Conservation (phyloP, 30 jellyfish, hydroid and myxozoan species). For the Mastigias papua region DNA sequence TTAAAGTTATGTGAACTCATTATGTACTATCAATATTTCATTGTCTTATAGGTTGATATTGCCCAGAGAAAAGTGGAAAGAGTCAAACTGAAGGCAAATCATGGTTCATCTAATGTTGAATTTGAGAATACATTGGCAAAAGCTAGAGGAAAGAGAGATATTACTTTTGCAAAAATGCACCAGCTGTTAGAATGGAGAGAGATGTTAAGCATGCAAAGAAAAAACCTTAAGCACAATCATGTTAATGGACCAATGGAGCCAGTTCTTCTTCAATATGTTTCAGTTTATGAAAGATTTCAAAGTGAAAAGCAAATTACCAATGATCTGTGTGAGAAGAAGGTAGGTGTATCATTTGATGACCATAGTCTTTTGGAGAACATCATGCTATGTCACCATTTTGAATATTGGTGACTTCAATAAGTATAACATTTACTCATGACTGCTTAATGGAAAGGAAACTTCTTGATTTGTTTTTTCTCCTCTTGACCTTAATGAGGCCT, state of each 20-base stretch:
- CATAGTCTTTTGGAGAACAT: background rate
- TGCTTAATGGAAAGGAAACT: too few relatives aligned
- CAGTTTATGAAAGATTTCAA: conserved; percentile 39
- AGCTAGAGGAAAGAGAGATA: conserved; percentile 67
- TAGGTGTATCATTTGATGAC: background rate
- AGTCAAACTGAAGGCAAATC: conserved; percentile 30
- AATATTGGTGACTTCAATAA: too few relatives aligned
- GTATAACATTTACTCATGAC: too few relatives aligned
- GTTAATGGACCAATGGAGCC: conserved; percentile 36
- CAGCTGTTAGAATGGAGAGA: conserved; percentile 69
- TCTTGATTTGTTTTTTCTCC: too few relatives aligned
- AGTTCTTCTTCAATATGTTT: conserved; percentile 45
- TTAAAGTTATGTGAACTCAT: background rate
- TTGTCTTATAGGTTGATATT: conserved; percentile 58
- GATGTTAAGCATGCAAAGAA: conserved; percentile 2
- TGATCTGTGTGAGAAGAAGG: conserved; percentile 66
- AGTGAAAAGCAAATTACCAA: conserved; percentile 55
- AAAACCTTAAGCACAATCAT: background rate
- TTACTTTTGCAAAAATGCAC: conserved; percentile 23
- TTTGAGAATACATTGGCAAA: conserved; percentile 36
- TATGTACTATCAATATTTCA: background rate
- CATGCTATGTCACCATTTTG: too few relatives aligned
- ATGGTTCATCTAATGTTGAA: conserved; percentile 42
- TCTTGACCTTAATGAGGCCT: too few relatives aligned
- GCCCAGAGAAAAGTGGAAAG: conserved; percentile 70